Evolutionary conservation across 2,888 invertebrate species (phyloP).

Genomic region (Melipona bicolor): DNA sequence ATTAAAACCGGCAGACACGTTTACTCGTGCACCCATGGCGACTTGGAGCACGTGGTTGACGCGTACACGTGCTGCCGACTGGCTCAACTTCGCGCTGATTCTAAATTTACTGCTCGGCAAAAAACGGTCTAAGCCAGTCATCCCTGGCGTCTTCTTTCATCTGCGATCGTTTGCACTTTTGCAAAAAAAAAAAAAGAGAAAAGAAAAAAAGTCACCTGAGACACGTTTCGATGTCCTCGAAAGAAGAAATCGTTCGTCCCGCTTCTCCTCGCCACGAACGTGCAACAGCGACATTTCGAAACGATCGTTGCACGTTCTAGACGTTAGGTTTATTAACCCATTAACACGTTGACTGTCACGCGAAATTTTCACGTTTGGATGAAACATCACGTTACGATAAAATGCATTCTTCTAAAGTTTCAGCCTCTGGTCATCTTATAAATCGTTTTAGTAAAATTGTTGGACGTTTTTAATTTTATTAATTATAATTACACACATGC

Average conservation of each 20-base stretch:
- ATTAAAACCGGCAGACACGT: not conserved
- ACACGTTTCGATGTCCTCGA: not conserved
- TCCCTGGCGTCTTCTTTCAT: conserved; percentile 52
- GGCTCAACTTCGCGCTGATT: conserved; percentile 47
- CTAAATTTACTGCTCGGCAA: conserved; percentile 40
- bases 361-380: no score
- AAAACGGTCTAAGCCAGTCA: conserved; percentile 21
- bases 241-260: not conserved
- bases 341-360: no score
- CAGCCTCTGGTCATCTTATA: no score
- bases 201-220: not conserved
- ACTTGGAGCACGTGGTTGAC: conserved; percentile 1
- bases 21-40: not conserved
- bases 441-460: no score
- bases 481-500: no score
- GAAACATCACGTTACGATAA: no score
- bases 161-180: conserved; percentile 39
- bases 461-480: no score
- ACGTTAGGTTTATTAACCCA: no score
- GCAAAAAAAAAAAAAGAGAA: not conserved
- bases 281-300: not conserved
- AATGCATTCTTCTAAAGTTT: no score
- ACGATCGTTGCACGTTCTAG: not conserved
- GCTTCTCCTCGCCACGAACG: not conserved
- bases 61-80: conserved; percentile 53